Percentiles rank a stretch among this genome's conserved stretches.
phyloP scores from a whole-genome alignment of 1,140 invertebrate genomes.

The Anastrepha ludens region DNA sequence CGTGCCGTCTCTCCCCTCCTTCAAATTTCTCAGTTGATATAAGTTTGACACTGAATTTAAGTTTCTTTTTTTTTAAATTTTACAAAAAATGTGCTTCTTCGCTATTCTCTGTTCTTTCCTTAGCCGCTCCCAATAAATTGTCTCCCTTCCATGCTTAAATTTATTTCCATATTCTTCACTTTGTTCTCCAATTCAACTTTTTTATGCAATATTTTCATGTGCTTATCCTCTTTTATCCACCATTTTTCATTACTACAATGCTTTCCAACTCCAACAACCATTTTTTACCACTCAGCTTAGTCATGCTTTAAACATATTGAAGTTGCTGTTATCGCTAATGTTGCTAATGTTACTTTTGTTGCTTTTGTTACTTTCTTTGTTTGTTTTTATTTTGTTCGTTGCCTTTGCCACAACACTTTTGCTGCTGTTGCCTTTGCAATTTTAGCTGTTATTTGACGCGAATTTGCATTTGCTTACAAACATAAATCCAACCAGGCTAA shows the following conservation, averaged over 20 bases:
- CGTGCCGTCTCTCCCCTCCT: too few species aligned
- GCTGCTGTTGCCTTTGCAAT: neutral
- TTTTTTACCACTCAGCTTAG: neutral
- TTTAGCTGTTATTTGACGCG: neutral
- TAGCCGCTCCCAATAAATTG: too few species aligned
- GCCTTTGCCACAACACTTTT: neutral
- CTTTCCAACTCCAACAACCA: neutral
- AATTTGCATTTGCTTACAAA: neutral
- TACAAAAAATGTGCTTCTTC: too few species aligned
- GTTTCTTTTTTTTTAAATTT: too few species aligned
- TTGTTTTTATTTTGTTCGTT: neutral
- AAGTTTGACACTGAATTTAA: too few species aligned
- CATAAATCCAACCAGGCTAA: neutral
- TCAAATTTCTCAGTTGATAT: too few species aligned
- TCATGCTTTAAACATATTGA: neutral
- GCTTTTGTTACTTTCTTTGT: too few species aligned
- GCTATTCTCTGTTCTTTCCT: too few species aligned
- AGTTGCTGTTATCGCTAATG: constrained; percentile 13
- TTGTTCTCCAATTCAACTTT: too few species aligned
- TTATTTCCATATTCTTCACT: too few species aligned
- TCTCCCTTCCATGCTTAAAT: too few species aligned
- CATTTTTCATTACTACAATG: neutral
- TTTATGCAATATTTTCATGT: too few species aligned
- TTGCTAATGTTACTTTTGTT: neutral
- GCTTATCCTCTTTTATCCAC: neutral